phyloP scores from a whole-genome alignment of 2,113 vertebrate species.

The Gambusia holbrooki region DNA sequence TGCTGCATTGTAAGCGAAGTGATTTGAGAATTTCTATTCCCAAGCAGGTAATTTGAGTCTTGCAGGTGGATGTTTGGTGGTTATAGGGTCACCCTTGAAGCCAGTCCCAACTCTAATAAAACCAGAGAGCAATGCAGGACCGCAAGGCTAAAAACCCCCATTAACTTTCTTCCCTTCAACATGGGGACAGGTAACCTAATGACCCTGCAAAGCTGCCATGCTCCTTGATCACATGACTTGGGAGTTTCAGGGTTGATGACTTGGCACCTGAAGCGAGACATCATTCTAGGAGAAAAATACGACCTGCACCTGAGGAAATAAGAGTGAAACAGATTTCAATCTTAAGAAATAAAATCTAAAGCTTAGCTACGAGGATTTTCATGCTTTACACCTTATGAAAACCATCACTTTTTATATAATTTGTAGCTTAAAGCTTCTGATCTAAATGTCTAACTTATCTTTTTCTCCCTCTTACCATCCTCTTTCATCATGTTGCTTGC shows the following conservation, averaged over 20 bases:
- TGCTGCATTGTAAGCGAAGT: slow-evolving; percentile 55
- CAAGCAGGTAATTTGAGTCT: slow-evolving; percentile 67
- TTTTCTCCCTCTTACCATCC: neutral
- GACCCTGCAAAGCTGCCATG: slow-evolving; percentile 49
- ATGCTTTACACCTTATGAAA: slow-evolving; percentile 1
- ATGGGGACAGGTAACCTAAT: slow-evolving; percentile 60
- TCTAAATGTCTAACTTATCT: neutral
- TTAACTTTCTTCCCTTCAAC: slow-evolving; percentile 70
- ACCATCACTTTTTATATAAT: neutral
- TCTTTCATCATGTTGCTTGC: neutral
- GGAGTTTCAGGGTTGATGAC: slow-evolving; percentile 54
- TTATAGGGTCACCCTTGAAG: slow-evolving; percentile 55
- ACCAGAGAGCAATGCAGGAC: slow-evolving; percentile 49
- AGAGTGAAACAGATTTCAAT: slow-evolving; percentile 10
- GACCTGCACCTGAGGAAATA: slow-evolving; percentile 4
- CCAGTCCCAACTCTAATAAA: slow-evolving; percentile 66
- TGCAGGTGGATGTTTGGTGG: slow-evolving; percentile 49
- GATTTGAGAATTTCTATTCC: slow-evolving; percentile 62
- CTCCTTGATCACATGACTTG: slow-evolving; percentile 53
- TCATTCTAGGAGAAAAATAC: slow-evolving; percentile 17
- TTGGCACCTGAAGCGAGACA: slow-evolving; percentile 37
- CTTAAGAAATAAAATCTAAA: slow-evolving; percentile 8
- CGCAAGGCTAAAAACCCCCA: slow-evolving; percentile 65
- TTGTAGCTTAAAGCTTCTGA: neutral
- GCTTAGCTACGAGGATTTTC: neutral